These are phyloP conservation scores for Castor canadensis DNA, from an alignment of 2,113 vertebrate species.

Conservation along the genomic window DNA sequence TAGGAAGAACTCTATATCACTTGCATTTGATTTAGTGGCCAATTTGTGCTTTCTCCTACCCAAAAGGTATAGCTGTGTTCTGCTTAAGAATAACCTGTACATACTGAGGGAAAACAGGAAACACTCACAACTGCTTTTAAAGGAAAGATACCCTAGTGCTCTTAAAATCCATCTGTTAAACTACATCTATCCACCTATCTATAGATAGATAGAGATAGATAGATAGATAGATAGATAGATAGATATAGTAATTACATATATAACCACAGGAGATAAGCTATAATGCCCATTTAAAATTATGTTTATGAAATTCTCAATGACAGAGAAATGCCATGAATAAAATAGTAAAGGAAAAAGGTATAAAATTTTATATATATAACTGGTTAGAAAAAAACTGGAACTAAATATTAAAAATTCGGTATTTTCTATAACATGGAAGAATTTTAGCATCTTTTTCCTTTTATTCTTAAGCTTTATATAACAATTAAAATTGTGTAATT, in stretches of 20 bases:
- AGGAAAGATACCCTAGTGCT: not conserved
- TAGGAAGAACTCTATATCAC: not conserved
- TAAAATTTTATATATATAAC: not conserved
- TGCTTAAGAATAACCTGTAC: not conserved
- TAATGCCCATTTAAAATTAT: not conserved
- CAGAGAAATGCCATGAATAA: not conserved
- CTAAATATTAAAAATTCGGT: no score
- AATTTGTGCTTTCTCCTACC: not conserved
- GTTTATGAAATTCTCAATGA: not conserved
- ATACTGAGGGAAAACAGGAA: not conserved
- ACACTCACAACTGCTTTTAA: not conserved
- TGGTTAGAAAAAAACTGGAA: no score
- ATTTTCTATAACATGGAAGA: not conserved
- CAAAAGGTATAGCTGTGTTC: not conserved
- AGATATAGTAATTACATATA: not conserved
- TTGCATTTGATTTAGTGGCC: not conserved
- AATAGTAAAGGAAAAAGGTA: slow-evolving; percentile 21
- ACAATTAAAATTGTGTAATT: not conserved
- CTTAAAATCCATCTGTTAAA: not conserved
- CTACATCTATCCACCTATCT: not conserved
- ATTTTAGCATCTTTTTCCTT: not conserved
- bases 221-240: no score
- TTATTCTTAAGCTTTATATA: not conserved
- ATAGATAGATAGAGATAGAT: not conserved
- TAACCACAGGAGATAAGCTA: not conserved